These are phyloP conservation scores for Echinops telfairi DNA, from an alignment of 2,113 vertebrate genomes.

Conservation along the genomic window DNA sequence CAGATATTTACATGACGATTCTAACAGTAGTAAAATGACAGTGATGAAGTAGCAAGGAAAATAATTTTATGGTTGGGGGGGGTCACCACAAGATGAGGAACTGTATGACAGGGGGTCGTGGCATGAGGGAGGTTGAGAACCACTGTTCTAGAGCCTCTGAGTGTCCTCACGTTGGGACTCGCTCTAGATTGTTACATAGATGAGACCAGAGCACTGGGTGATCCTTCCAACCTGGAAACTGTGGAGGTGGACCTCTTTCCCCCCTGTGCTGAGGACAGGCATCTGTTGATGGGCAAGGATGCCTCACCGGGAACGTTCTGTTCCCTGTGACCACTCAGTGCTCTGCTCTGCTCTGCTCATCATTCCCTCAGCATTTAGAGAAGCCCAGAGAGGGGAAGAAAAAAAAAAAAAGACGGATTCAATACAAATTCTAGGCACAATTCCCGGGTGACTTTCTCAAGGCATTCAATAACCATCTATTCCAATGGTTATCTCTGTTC, in stretches of 20 bases:
- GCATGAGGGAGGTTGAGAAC: no score
- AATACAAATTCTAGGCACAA: constrained; percentile 2
- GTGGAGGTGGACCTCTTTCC: not conserved
- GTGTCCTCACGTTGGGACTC: not conserved
- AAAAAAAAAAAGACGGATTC: not conserved
- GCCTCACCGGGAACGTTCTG: not conserved
- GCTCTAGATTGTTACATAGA: not conserved
- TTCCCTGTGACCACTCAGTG: not conserved
- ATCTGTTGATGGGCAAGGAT: not conserved
- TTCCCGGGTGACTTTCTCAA: not conserved
- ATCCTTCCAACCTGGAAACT: not conserved
- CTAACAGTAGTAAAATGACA: no score
- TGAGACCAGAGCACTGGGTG: not conserved
- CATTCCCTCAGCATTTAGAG: not conserved
- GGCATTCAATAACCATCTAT: not conserved
- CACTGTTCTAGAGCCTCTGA: no score
- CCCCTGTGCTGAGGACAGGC: not conserved
- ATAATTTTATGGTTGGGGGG: no score
- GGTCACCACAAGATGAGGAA: no score
- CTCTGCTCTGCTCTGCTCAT: not conserved
- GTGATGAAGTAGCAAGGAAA: no score
- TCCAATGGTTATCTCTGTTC: not conserved
- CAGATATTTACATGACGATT: no score
- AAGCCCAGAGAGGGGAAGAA: not conserved
- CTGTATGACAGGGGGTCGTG: no score